Conservation (phyloP, 2,113 vertebrate genomes). For the Cynoglossus semilaevis region DNA sequence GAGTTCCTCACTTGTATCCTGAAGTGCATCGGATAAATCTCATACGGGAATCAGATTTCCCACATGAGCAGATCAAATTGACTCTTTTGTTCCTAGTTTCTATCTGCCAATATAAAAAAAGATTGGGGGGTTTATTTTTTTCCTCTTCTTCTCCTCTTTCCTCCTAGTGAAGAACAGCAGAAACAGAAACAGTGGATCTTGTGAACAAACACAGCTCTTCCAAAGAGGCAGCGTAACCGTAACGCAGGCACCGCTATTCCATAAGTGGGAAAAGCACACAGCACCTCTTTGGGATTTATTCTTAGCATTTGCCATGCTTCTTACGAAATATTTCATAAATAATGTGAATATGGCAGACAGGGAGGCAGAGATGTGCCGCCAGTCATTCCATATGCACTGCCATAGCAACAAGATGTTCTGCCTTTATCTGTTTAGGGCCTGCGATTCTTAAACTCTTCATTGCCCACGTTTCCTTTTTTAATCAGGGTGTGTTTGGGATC, state of each 20-base stretch:
- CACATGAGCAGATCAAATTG: slow-evolving; percentile 75
- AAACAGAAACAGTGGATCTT: slow-evolving; percentile 70
- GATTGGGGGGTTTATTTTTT: slow-evolving; percentile 33
- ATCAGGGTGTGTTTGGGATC: slow-evolving; percentile 80
- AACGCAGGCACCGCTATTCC: slow-evolving; percentile 59
- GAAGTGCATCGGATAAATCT: slow-evolving; percentile 62
- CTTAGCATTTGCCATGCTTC: slow-evolving; percentile 80
- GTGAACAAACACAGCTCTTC: slow-evolving; percentile 72
- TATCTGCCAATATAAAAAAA: slow-evolving; percentile 60
- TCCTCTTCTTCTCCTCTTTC: slow-evolving; percentile 17
- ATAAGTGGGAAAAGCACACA: slow-evolving; percentile 59
- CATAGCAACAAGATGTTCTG: slow-evolving; percentile 79
- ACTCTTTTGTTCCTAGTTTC: slow-evolving; percentile 72
- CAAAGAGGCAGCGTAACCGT: slow-evolving; percentile 61
- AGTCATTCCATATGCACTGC: slow-evolving; percentile 76
- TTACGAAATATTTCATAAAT: slow-evolving; percentile 82
- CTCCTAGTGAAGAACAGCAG: slow-evolving; percentile 52
- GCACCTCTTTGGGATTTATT: slow-evolving; percentile 78
- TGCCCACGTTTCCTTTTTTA: slow-evolving; percentile 82
- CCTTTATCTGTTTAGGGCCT: slow-evolving; percentile 78
- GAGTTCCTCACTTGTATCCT: slow-evolving; percentile 39
- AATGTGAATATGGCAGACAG: slow-evolving; percentile 78
- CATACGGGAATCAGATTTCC: slow-evolving; percentile 70
- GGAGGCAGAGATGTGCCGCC: slow-evolving; percentile 66
- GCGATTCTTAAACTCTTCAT: slow-evolving; percentile 78